Evolutionary conservation across 2,888 invertebrate species (phyloP), one percentile per base, ranked within the genome.

Genomic region (Adelphocoris suturalis): DNA sequence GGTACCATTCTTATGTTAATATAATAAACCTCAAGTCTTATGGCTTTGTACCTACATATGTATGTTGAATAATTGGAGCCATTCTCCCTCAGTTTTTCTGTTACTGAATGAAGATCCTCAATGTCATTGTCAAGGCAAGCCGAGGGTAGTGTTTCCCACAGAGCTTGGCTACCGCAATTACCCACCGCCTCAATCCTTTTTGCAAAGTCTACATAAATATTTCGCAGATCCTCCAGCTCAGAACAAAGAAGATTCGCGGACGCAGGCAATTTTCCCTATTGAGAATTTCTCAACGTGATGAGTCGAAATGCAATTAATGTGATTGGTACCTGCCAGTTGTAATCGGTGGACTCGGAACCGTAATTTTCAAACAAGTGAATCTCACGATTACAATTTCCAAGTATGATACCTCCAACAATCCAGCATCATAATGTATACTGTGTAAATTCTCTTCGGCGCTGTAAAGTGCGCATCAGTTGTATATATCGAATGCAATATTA

Each of bases 291-390:
- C 68, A 68, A 68, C 19, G 68, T 13, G 68, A 68, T 68, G 68
- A 68, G 68, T 23, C 68, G 68, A 68, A 68, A 68, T 68, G 68
- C 23, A 68, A 68, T 68, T 68, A 68, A 68, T 68, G 68, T 68
- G 68, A 68, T 23, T 68, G 68, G 68, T 68, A 23, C 68, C 23
- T 68, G 23, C 68, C 68, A 9, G 68, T 23, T 5, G 68, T 68
- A 68, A 68, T 68, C 19, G 9, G 23, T 19, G 23, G 7, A 68
- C 5, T 68, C 68, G 5, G 68, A 68, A 68, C 68, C 23, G 11
- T 68, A 68, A 68, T 68, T 68, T 68, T 68, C 68, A 68, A 68
- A 68, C 68, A 9, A 68, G 5, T 68, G 68, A 68, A 68, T 68
- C 68, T 68, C 68, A 68, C 68, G 68, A 68, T 12, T 23, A 19